Conservation (phyloP, 1,140 invertebrate genomes). For the Melipona quadrifasciata region DNA sequence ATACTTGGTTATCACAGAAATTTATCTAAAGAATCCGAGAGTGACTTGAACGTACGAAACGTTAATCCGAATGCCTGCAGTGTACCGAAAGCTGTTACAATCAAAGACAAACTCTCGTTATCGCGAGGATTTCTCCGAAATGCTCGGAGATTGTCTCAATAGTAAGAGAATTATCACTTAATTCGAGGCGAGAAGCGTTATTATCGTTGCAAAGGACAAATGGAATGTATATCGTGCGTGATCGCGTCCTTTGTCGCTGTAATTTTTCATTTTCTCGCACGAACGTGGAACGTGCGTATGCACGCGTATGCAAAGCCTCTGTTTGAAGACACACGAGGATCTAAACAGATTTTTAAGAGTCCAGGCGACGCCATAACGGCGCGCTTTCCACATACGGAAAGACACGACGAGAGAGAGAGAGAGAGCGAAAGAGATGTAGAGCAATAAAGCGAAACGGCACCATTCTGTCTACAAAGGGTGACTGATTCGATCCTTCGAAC, state of each 20-base stretch:
- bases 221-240: neutral
- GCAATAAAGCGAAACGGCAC: constrained; percentile 58
- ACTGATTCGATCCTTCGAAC: constrained; percentile 58
- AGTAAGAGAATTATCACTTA: no score
- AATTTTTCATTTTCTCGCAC: constrained; percentile 27
- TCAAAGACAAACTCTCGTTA: neutral
- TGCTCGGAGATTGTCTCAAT: neutral
- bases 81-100: no score
- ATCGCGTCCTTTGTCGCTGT: constrained; percentile 47
- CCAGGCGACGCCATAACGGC: constrained; percentile 33
- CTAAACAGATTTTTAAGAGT: constrained; percentile 45
- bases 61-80: no score
- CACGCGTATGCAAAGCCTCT: constrained; percentile 40
- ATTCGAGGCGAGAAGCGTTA: neutral
- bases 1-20: neutral
- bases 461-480: constrained; percentile 65
- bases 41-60: no score
- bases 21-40: neutral
- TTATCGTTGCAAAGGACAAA: constrained; percentile 6
- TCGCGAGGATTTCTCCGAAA: neutral
- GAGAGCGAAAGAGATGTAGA: constrained; percentile 8
- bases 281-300: neutral
- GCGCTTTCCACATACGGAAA: constrained; percentile 33
- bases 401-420: constrained; percentile 8
- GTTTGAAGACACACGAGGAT: constrained; percentile 53